A percentile compares a stretch with the other conserved stretches of the same genome.
Conservation (phyloP, 2,888 invertebrate genomes). For the Drosophila formosana region DNA sequence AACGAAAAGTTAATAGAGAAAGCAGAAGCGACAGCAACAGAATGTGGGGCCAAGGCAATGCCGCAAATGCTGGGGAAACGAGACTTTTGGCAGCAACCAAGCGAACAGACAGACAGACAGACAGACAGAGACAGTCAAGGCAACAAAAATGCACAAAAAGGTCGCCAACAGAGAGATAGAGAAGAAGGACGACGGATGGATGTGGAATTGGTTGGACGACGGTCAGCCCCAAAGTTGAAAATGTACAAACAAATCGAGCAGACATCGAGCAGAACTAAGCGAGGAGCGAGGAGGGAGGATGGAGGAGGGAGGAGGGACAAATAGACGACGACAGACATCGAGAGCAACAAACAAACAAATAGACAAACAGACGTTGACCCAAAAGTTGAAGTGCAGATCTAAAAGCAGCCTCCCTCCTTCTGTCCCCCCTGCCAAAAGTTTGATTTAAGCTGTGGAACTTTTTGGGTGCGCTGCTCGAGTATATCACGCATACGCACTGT, state of each 20-base stretch:
- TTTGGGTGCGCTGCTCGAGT: constrained; percentile 68
- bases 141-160: constrained; percentile 78
- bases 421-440: constrained; percentile 50
- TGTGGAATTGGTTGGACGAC: constrained; percentile 56
- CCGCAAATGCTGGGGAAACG: constrained; percentile 15
- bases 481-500: constrained; percentile 80
- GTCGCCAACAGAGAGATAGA: constrained; percentile 47
- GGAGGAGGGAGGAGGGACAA: not conserved
- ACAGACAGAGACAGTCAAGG: constrained; percentile 79
- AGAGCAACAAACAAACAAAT: constrained; percentile 80
- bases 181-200: constrained; percentile 41
- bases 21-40: constrained; percentile 70
- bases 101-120: constrained; percentile 64
- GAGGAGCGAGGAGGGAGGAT: not conserved
- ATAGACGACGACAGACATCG: constrained; percentile 59
- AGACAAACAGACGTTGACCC: constrained; percentile 81
- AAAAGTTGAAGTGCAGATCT: constrained; percentile 80
- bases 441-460: constrained; percentile 78
- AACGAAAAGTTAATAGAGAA: constrained; percentile 80
- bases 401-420: constrained; percentile 52
- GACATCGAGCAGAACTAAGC: constrained; percentile 61
- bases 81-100: constrained; percentile 53
- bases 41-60: constrained; percentile 78
- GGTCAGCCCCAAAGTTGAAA: constrained; percentile 73
- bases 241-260: constrained; percentile 79